Percentiles rank a stretch among this genome's conserved stretches.
These are phyloP conservation scores for Mamestra brassicae DNA, from an alignment of 2,888 invertebrate genomes.

Conservation along the genomic window DNA sequence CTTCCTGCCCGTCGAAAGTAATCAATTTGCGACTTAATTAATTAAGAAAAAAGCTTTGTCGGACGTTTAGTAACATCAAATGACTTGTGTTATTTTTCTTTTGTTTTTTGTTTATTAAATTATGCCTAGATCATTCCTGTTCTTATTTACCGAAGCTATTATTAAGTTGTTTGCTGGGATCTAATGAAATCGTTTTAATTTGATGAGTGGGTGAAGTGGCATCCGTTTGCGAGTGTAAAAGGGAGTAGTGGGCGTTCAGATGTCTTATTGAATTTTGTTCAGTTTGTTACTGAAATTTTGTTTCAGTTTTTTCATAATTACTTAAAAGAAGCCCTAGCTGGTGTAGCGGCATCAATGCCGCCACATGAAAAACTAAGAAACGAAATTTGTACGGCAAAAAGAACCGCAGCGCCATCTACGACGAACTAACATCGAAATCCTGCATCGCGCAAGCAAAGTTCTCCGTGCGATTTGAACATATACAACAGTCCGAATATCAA, in stretches of 20 bases:
- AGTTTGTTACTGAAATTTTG: neutral
- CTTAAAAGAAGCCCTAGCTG: neutral
- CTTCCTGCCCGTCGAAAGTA: slow-evolving; percentile 89
- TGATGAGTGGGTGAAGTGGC: slow-evolving; percentile 30
- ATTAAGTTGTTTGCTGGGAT: slow-evolving; percentile 33
- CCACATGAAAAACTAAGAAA: no score
- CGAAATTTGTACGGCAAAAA: no score
- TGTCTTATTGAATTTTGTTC: slow-evolving; percentile 13
- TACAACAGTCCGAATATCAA: no score
- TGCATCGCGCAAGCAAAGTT: no score
- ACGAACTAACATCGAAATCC: no score
- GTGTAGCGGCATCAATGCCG: no score
- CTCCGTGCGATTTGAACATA: no score
- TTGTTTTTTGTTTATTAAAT: slow-evolving; percentile 58
- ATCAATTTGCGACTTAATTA: slow-evolving; percentile 91
- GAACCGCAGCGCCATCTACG: no score
- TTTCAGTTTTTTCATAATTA: neutral
- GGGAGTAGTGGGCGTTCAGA: slow-evolving; percentile 16
- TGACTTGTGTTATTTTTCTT: slow-evolving; percentile 65
- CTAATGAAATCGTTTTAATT: slow-evolving; percentile 38
- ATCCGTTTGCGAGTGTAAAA: slow-evolving; percentile 15
- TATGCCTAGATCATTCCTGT: slow-evolving; percentile 52
- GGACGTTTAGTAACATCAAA: slow-evolving; percentile 70
- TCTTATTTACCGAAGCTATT: slow-evolving; percentile 26
- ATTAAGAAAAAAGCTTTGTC: slow-evolving; percentile 87